Conservation (phyloP, 2,113 vertebrate genomes). For the Percina caprodes region DNA sequence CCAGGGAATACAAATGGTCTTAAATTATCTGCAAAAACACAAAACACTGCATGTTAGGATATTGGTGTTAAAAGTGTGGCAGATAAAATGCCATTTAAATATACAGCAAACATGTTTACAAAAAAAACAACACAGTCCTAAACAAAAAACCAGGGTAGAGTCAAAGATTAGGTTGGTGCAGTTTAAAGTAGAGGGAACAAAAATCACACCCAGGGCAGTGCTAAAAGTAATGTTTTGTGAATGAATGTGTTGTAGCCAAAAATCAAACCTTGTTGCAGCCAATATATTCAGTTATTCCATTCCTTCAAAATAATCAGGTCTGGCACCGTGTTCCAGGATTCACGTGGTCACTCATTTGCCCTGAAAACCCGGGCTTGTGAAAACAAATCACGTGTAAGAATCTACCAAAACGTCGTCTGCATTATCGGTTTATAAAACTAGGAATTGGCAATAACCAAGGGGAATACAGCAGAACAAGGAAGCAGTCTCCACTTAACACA, state of each 20-base stretch:
- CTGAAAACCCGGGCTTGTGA: conserved; percentile 32
- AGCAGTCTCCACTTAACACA: conserved; percentile 54
- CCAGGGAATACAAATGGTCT: neutral
- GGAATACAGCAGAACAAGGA: conserved; percentile 63
- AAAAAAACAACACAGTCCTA: conserved; percentile 31
- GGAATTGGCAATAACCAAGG: conserved; percentile 42
- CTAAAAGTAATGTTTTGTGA: conserved; percentile 30
- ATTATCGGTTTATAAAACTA: conserved; percentile 53
- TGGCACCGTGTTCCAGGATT: neutral
- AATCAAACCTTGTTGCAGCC: conserved; percentile 4
- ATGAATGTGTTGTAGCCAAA: conserved; percentile 6
- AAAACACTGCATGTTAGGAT: neutral
- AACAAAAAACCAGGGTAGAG: conserved; percentile 1
- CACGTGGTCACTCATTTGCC: neutral
- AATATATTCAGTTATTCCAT: conserved; percentile 25
- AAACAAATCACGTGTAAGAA: conserved; percentile 39
- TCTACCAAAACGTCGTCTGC: conserved; percentile 40
- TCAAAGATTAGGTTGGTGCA: conserved; percentile 29
- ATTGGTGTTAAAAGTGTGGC: conserved; percentile 5
- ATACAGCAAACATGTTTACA: conserved; percentile 15
- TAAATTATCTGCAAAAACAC: conserved; percentile 1
- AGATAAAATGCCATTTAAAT: conserved; percentile 19
- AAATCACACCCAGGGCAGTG: conserved; percentile 57
- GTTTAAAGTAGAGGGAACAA: conserved; percentile 4
- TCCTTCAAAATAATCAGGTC: conserved; percentile 34